Percentiles rank a stretch among this genome's conserved stretches.
Evolutionary conservation across 2,797 vertebrate genomes (phyloP).

Genomic region (Sebastes steindachneri): DNA sequence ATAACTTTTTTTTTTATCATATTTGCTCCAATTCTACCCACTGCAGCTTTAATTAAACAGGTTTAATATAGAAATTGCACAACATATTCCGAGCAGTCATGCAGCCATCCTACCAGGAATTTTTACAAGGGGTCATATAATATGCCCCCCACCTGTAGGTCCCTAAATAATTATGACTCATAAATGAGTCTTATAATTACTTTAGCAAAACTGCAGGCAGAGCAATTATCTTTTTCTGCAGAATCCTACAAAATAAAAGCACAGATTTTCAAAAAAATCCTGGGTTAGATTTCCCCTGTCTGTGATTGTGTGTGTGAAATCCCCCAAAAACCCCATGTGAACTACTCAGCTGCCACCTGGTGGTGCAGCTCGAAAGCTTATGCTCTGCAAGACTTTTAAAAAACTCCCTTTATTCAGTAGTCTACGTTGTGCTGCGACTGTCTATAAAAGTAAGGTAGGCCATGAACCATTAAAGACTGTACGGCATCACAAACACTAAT

Average conservation of each 20-base stretch:
- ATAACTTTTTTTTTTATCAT: too few species aligned
- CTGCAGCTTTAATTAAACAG: too few species aligned
- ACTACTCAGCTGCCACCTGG: conserved; percentile 37
- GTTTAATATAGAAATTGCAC: too few species aligned
- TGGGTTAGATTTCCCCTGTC: background rate
- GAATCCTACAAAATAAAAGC: background rate
- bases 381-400: background rate
- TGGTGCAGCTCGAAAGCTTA: background rate
- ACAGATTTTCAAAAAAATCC: background rate
- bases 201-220: too few species aligned
- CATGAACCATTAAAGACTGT: background rate
- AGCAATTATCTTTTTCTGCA: background rate
- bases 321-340: background rate
- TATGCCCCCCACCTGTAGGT: too few species aligned
- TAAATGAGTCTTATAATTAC: too few species aligned
- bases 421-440: background rate
- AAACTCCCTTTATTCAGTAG: background rate
- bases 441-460: too few species aligned
- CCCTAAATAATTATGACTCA: too few species aligned
- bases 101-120: too few species aligned
- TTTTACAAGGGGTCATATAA: too few species aligned
- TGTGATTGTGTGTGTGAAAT: background rate
- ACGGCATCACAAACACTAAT: background rate
- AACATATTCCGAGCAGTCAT: too few species aligned
- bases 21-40: too few species aligned